Conservation (phyloP, 2,113 vertebrate species). For the Marmota flaviventris region DNA sequence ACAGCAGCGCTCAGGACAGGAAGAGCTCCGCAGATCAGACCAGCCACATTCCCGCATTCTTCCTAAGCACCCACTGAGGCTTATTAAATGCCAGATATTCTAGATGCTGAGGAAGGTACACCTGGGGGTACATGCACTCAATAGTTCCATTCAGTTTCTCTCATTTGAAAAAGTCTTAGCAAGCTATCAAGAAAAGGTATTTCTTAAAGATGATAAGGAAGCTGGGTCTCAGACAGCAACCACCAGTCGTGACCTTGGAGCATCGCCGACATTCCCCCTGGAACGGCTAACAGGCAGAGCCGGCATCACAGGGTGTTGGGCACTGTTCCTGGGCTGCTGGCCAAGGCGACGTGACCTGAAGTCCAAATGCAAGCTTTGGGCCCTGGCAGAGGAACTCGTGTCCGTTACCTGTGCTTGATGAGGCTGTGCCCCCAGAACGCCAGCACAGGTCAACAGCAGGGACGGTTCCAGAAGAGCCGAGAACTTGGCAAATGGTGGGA, state of each 20-base stretch:
- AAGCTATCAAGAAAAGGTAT: neutral
- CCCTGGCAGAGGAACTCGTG: no score
- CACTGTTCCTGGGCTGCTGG: neutral
- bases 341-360: rapidly evolving
- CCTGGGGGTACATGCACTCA: rapidly evolving
- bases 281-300: neutral
- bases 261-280: no score
- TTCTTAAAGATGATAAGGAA: neutral
- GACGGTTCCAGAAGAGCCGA: neutral
- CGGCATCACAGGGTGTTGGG: rapidly evolving
- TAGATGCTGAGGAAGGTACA: neutral
- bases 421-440: neutral
- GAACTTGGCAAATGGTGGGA: rapidly evolving
- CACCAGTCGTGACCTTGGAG: neutral
- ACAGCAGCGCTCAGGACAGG: no score
- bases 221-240: neutral
- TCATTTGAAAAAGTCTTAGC: neutral
- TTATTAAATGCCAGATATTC: neutral
- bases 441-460: rapidly evolving
- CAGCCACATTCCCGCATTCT: rapidly evolving
- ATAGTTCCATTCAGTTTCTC: neutral
- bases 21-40: no score
- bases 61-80: neutral
- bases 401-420: rapidly evolving
- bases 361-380: neutral